phyloP scores from a whole-genome alignment of 2,888 invertebrate genomes.

The Antitype chi region DNA sequence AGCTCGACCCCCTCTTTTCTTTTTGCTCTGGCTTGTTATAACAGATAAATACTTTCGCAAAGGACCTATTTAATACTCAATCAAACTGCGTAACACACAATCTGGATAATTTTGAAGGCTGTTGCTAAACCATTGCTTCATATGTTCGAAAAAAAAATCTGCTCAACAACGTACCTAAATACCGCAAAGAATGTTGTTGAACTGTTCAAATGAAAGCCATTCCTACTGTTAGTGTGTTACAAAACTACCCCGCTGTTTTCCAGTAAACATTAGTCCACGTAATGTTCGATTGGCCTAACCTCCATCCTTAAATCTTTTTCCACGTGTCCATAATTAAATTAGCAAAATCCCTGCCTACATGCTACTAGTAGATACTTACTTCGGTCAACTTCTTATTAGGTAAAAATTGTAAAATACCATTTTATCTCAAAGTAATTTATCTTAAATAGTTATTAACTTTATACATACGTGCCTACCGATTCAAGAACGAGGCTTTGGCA shows the following conservation, averaged over 20 bases:
- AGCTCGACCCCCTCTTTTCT: background rate
- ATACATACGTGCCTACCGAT: constrained; percentile 16
- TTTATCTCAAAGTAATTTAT: constrained; percentile 8
- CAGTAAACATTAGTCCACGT: background rate
- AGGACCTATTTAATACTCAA: no score
- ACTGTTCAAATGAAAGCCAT: no score
- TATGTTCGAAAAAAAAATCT: no score
- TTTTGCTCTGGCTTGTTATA: background rate
- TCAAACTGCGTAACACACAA: no score
- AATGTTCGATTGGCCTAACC: background rate
- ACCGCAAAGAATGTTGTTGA: no score
- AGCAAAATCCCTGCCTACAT: background rate
- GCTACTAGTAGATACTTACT: background rate
- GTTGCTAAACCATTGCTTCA: no score
- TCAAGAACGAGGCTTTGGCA: constrained; percentile 11
- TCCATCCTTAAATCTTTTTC: constrained; percentile 5
- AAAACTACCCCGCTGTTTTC: background rate
- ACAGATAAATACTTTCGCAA: background rate
- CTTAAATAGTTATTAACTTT: background rate
- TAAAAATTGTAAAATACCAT: background rate
- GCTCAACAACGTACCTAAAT: no score
- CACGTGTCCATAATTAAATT: background rate
- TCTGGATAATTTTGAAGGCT: no score
- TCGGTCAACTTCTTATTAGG: background rate
- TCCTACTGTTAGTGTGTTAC: no score